These are phyloP conservation scores for Ctenosaura bakeri DNA, from an alignment of 2,797 vertebrate species.

Conservation along the genomic window DNA sequence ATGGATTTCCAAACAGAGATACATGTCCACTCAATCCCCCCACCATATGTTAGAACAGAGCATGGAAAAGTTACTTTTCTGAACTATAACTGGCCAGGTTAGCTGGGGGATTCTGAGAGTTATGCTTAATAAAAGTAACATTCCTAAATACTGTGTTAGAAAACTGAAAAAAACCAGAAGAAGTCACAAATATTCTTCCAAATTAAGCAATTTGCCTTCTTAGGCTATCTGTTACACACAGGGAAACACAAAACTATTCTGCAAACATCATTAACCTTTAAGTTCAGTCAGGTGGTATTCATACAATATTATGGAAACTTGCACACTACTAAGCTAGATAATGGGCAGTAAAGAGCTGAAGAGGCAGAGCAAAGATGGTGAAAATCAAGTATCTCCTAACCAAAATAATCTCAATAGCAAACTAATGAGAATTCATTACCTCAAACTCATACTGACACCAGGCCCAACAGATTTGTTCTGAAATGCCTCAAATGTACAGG, in stretches of 20 bases:
- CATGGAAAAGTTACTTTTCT: too few relatives aligned
- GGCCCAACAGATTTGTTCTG: slow-evolving; percentile 38
- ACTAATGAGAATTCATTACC: slow-evolving; percentile 15
- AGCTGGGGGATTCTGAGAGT: too few relatives aligned
- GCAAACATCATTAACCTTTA: slow-evolving; percentile 50
- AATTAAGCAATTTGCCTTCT: slow-evolving; percentile 8
- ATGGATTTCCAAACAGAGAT: background rate
- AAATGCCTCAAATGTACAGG: slow-evolving; percentile 15
- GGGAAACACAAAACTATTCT: slow-evolving; percentile 34
- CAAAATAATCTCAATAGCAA: slow-evolving; percentile 19
- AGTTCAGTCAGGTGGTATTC: slow-evolving; percentile 46
- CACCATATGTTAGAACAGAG: too few relatives aligned
- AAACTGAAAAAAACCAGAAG: background rate
- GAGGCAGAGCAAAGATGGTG: slow-evolving; percentile 31
- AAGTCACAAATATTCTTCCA: slow-evolving; percentile 1
- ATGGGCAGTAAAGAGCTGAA: background rate
- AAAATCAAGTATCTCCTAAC: slow-evolving; percentile 37
- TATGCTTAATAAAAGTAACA: too few relatives aligned
- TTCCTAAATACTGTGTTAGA: background rate
- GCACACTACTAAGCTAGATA: slow-evolving; percentile 13
- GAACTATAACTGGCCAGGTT: too few relatives aligned
- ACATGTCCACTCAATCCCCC: background rate
- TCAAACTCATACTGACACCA: slow-evolving; percentile 34
- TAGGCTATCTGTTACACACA: background rate
- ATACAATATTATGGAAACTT: slow-evolving; percentile 10